Conservation (phyloP, 37 sponge, comb jelly and placozoan species). For the Theonella swinhoei region DNA sequence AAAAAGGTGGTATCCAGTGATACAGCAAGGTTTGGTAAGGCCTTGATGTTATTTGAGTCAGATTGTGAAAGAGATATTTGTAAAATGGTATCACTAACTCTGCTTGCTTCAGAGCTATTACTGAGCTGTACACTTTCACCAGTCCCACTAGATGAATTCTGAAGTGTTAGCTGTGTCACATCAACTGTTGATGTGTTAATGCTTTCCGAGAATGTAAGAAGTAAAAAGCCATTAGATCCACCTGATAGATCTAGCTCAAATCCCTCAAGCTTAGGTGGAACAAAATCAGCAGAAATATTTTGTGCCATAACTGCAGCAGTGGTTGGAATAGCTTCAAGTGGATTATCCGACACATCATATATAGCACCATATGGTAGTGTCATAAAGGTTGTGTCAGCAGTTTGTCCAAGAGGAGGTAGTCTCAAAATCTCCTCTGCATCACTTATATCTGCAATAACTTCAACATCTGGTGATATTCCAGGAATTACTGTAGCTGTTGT, state of each 20-base stretch:
- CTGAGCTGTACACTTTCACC: constrained; percentile 39
- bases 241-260: constrained; percentile 78
- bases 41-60: constrained; percentile 75
- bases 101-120: constrained; percentile 6
- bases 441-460: constrained; percentile 16
- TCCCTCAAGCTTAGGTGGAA: constrained; percentile 65
- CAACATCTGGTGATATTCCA: constrained; percentile 26
- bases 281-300: constrained; percentile 72
- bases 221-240: constrained; percentile 58
- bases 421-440: constrained; percentile 60
- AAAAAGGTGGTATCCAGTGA: constrained; percentile 59
- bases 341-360: constrained; percentile 70
- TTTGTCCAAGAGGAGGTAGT: constrained; percentile 79
- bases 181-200: constrained; percentile 60
- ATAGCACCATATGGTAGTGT: constrained; percentile 60
- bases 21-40: constrained; percentile 56
- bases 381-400: constrained; percentile 67
- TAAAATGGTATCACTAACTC: constrained; percentile 13
- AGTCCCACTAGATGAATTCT: constrained; percentile 23
- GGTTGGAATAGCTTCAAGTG: constrained; percentile 42
- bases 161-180: constrained; percentile 48
- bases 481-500: constrained; percentile 44
- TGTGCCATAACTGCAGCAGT: constrained; percentile 51
- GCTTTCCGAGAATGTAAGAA: constrained; percentile 76
- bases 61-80: constrained; percentile 33